Percentiles rank a stretch among this genome's conserved stretches.
Evolutionary conservation across 2,113 vertebrate genomes (phyloP).

Genomic region (Ophthalmolycus amberensis): DNA sequence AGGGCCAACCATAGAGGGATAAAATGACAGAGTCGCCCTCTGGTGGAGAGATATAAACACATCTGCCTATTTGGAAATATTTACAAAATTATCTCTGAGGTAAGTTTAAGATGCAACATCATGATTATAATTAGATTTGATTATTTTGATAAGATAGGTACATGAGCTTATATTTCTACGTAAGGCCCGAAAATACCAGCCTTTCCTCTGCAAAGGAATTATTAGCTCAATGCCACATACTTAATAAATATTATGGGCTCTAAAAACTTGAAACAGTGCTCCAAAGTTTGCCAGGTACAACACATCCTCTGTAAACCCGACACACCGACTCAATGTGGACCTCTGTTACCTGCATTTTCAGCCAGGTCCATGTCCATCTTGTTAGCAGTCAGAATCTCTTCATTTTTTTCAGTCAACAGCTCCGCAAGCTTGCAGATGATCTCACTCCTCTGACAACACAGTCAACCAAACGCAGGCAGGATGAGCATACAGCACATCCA

Average conservation of each 20-base stretch:
- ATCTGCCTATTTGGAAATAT: neutral
- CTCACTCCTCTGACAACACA: slow-evolving; percentile 89
- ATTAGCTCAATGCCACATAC: neutral
- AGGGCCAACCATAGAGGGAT: neutral
- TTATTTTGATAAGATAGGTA: too few species aligned
- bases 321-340: neutral
- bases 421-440: slow-evolving; percentile 94
- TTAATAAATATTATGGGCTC: neutral
- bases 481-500: slow-evolving; percentile 2
- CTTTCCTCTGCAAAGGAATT: neutral
- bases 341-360: slow-evolving; percentile 84
- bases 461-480: slow-evolving; percentile 24
- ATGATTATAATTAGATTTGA: neutral
- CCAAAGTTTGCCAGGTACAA: neutral
- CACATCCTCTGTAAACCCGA: neutral
- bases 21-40: slow-evolving; percentile 17
- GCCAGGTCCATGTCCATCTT: slow-evolving; percentile 93
- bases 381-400: slow-evolving; percentile 94
- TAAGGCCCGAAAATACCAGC: neutral
- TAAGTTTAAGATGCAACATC: neutral
- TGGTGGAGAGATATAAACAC: slow-evolving; percentile 1
- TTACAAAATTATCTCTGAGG: neutral
- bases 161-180: neutral
- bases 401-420: slow-evolving; percentile 90
- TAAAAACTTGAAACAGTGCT: neutral